These are phyloP conservation scores for Lichenostomus cassidix DNA, from an alignment of 2,113 vertebrate species.

Conservation along the genomic window DNA sequence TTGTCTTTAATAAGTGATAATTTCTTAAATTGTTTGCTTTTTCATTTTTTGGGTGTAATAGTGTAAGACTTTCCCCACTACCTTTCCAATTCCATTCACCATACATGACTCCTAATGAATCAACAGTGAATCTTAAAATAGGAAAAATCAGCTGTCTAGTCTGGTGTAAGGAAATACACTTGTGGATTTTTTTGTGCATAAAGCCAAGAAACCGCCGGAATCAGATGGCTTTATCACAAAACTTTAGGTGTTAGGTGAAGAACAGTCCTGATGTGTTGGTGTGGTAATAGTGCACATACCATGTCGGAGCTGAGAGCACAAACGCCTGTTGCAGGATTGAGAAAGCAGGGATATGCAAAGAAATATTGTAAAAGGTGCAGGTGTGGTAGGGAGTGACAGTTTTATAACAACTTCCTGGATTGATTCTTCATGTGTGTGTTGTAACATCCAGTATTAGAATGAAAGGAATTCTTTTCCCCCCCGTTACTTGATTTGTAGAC, in stretches of 20 bases:
- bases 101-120: not conserved
- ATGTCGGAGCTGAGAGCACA: not conserved
- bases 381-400: not conserved
- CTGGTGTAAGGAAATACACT: not conserved
- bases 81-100: not conserved
- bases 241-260: not conserved
- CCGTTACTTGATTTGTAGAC: not conserved
- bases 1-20: not conserved
- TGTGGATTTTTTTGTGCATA: not conserved
- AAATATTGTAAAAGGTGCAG: not conserved
- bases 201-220: not conserved
- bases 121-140: not conserved
- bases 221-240: not conserved
- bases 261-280: not conserved
- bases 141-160: not conserved
- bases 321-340: not conserved
- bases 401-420: not conserved
- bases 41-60: not conserved
- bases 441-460: not conserved
- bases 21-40: not conserved
- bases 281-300: not conserved
- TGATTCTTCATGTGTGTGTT: not conserved
- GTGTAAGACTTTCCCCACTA: not conserved
- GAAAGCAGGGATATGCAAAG: not conserved
- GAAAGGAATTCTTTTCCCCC: accelerated